A percentile compares a stretch with the other conserved stretches of the same genome.
phyloP scores from a whole-genome alignment of 1,140 invertebrate species.

The Trichonephila clavata region DNA sequence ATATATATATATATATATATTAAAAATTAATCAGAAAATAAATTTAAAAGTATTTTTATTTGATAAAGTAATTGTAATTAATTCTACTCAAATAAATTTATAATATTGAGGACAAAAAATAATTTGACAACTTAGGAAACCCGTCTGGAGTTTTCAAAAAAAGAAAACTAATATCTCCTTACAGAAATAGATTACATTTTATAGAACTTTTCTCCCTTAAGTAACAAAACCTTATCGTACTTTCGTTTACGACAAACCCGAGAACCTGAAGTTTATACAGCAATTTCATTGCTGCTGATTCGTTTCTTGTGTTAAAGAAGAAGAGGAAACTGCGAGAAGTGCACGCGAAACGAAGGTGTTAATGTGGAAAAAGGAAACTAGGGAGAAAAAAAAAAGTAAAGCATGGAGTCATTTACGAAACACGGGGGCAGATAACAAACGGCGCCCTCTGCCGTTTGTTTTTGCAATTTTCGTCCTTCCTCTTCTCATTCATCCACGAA shows the following conservation, averaged over 20 bases:
- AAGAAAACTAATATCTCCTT: background rate
- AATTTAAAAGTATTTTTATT: no score
- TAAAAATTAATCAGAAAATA: no score
- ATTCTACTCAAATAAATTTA: no score
- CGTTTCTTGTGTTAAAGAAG: background rate
- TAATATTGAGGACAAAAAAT: no score
- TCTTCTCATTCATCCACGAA: constrained; percentile 49
- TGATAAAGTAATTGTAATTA: no score
- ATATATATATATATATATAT: no score
- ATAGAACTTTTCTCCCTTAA: background rate
- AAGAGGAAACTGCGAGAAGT: background rate
- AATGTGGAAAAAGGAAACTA: constrained; percentile 37
- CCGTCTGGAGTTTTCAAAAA: background rate
- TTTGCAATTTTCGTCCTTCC: constrained; percentile 40
- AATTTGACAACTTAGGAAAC: no score
- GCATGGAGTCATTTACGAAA: constrained; percentile 21
- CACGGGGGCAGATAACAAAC: constrained; percentile 45
- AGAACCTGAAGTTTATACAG: constrained; percentile 43
- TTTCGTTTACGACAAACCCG: background rate
- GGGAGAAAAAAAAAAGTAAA: background rate
- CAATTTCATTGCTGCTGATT: constrained; percentile 31
- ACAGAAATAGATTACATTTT: background rate
- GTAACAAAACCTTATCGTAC: background rate
- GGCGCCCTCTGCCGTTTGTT: constrained; percentile 54
- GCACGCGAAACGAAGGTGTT: constrained; percentile 21